Conservation (phyloP, 2,797 vertebrate species). For the Hydrolagus colliei region DNA sequence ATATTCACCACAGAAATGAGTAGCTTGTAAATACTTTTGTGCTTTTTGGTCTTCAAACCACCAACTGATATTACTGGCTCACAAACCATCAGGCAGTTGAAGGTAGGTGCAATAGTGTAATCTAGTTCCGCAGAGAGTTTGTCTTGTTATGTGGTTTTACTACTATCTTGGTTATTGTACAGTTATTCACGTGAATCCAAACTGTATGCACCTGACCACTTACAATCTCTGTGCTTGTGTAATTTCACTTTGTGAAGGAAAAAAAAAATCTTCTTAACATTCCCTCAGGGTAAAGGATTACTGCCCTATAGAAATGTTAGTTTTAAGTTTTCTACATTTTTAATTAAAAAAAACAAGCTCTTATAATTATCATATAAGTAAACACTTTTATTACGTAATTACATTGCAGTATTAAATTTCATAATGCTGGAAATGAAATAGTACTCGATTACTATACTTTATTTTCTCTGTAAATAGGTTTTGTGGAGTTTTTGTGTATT, state of each 20-base stretch:
- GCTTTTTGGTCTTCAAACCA: constrained; percentile 31
- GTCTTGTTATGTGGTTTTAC: constrained; percentile 1
- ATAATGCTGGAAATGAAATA: constrained; percentile 44
- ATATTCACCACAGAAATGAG: background rate
- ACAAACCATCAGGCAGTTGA: background rate
- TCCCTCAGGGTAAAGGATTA: constrained; percentile 35
- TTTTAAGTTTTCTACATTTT: constrained; percentile 34
- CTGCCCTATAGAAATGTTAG: constrained; percentile 32
- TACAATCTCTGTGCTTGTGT: constrained; percentile 17
- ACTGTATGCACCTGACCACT: constrained; percentile 4
- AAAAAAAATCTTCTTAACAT: constrained; percentile 35
- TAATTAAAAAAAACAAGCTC: constrained; percentile 29
- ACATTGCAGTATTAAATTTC: constrained; percentile 36
- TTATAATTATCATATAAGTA: constrained; percentile 33
- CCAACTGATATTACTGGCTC: background rate
- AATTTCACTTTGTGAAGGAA: constrained; percentile 31
- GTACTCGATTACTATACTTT: constrained; percentile 4
- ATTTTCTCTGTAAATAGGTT: constrained; percentile 28
- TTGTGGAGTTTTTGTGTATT: constrained; percentile 33
- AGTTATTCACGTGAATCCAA: constrained; percentile 4
- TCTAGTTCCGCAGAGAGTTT: constrained; percentile 5
- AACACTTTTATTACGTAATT: constrained; percentile 24
- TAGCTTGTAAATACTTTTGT: constrained; percentile 10
- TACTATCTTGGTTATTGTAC: constrained; percentile 21
- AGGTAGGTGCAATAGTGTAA: constrained; percentile 25